Conservation (phyloP, 2,888 invertebrate genomes). For the Periphyllus acericola region DNA sequence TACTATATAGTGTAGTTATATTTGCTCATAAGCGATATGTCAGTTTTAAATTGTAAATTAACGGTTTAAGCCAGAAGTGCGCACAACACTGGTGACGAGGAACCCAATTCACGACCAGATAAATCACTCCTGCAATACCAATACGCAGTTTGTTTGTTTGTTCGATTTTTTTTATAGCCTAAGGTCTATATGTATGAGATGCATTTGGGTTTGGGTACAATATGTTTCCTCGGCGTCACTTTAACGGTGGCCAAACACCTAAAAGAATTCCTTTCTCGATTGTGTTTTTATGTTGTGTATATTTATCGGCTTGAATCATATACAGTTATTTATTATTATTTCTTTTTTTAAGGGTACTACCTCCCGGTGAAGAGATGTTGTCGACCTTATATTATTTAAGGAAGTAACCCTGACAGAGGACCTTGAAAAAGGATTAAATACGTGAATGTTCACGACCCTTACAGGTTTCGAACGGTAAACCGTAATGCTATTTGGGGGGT, state of each 20-base stretch:
- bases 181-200: background rate
- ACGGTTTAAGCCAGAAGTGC: background rate
- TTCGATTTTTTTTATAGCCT: background rate
- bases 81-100: background rate
- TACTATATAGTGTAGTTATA: background rate
- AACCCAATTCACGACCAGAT: background rate
- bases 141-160: background rate
- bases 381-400: background rate
- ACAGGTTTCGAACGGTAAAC: background rate
- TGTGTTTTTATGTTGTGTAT: background rate
- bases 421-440: conserved; percentile 38
- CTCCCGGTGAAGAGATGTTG: background rate
- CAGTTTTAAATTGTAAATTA: background rate
- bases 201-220: background rate
- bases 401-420: conserved; percentile 19
- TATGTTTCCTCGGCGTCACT: background rate
- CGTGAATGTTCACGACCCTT: background rate
- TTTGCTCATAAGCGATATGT: background rate
- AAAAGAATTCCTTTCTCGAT: conserved; percentile 16
- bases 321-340: conserved; percentile 24
- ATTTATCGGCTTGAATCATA: background rate
- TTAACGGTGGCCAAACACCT: conserved; percentile 10
- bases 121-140: background rate
- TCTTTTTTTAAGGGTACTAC: conserved; percentile 11
- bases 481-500: conserved; percentile 28